Percentiles rank a stretch among this genome's conserved stretches.
Evolutionary conservation across 1,140 invertebrate species (phyloP).

Genomic region (Drosophila azteca): DNA sequence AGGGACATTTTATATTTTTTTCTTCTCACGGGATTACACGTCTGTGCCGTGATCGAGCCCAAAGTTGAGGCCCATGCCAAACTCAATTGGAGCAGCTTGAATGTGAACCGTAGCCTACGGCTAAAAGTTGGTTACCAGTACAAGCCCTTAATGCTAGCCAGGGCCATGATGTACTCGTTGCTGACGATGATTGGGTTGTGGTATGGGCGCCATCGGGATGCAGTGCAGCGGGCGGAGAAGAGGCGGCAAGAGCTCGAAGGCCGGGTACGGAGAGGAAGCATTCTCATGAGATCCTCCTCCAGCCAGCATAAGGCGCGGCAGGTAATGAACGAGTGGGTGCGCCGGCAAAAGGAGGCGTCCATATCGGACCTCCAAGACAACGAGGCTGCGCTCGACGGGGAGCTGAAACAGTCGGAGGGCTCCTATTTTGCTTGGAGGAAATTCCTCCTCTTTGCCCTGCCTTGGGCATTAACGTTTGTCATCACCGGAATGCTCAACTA

Average conservation of each 20-base stretch:
- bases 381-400: too few species aligned
- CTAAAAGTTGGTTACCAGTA: constrained; percentile 56
- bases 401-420: too few species aligned
- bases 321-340: constrained; percentile 45
- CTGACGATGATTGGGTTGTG: constrained; percentile 41
- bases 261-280: background rate
- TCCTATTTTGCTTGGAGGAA: constrained; percentile 21
- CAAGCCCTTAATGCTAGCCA: constrained; percentile 35
- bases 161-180: constrained; percentile 41
- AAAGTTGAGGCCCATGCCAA: constrained; percentile 42
- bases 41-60: constrained; percentile 44
- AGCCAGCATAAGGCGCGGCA: constrained; percentile 23
- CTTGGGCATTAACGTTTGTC: constrained; percentile 46
- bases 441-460: constrained; percentile 24
- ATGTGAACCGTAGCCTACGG: constrained; percentile 31
- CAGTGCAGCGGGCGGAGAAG: background rate
- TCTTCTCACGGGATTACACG: constrained; percentile 35
- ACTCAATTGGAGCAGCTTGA: constrained; percentile 29
- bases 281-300: background rate
- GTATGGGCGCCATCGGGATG: constrained; percentile 27
- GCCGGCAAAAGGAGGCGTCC: background rate
- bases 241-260: background rate
- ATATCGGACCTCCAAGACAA: background rate
- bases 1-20: constrained; percentile 26
- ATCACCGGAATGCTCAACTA: constrained; percentile 41